These are phyloP conservation scores for Dendrophyllia cribrosa DNA, from an alignment of 64 coral and sea anemone species.

Conservation along the genomic window DNA sequence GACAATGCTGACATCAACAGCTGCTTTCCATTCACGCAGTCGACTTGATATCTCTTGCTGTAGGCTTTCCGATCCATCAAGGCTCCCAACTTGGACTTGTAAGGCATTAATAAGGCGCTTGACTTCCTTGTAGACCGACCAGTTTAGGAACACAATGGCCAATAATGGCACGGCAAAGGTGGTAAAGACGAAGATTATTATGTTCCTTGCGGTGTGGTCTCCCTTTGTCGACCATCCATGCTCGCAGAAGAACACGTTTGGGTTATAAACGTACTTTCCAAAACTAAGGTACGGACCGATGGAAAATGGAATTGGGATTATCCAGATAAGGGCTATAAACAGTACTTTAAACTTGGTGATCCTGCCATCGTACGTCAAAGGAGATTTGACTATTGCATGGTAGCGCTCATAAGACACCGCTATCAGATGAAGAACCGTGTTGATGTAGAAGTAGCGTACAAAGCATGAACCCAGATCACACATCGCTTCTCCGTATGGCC, in stretches of 20 bases:
- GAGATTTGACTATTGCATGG: no score
- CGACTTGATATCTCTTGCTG: background rate
- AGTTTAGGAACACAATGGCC: background rate
- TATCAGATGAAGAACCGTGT: no score
- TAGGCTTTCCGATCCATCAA: background rate
- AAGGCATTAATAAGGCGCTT: no score
- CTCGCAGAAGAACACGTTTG: background rate
- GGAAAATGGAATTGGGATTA: background rate
- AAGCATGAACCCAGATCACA: no score
- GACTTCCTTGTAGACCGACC: background rate
- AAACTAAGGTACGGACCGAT: background rate
- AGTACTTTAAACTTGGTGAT: background rate
- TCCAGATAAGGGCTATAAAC: background rate
- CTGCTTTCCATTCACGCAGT: no score
- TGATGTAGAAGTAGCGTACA: no score
- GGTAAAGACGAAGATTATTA: background rate
- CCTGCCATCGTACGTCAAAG: background rate
- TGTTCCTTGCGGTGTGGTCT: no score
- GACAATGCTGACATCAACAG: no score
- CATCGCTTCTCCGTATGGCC: no score
- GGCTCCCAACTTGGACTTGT: background rate
- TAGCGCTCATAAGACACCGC: background rate
- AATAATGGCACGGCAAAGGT: background rate
- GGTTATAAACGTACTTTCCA: background rate
- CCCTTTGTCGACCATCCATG: background rate